These are phyloP conservation scores for Andrena camellia DNA, from an alignment of 2,888 invertebrate species.

Conservation along the genomic window DNA sequence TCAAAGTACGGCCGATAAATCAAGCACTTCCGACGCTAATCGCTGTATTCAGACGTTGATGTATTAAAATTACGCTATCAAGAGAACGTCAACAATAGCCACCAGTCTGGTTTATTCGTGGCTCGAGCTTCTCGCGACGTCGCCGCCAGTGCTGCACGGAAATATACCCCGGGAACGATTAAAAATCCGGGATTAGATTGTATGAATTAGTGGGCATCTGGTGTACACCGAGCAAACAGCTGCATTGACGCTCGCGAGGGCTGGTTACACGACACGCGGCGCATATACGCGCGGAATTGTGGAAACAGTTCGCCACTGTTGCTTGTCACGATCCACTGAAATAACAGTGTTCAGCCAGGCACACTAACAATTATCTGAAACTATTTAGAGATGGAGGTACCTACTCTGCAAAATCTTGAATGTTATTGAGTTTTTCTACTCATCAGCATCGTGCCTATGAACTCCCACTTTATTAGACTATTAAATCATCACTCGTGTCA, in stretches of 20 bases:
- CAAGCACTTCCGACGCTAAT: slow-evolving; percentile 41
- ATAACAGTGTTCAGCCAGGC: background rate
- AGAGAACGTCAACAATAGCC: slow-evolving; percentile 41
- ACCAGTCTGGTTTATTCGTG: slow-evolving; percentile 20
- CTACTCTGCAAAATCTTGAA: too few species aligned
- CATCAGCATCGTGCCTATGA: background rate
- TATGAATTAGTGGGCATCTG: slow-evolving; percentile 61
- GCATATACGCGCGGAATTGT: slow-evolving; percentile 3
- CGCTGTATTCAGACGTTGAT: slow-evolving; percentile 48
- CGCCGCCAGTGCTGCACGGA: slow-evolving; percentile 39
- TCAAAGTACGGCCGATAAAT: slow-evolving; percentile 53
- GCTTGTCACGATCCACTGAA: slow-evolving; percentile 24
- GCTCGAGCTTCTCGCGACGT: slow-evolving; percentile 20
- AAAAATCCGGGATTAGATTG: slow-evolving; percentile 66
- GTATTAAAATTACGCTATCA: slow-evolving; percentile 54
- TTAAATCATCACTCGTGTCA: too few species aligned
- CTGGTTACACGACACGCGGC: slow-evolving; percentile 7
- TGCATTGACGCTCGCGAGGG: background rate
- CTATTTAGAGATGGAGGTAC: too few species aligned
- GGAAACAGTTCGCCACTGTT: slow-evolving; percentile 30
- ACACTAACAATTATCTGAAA: background rate
- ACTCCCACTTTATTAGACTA: too few species aligned
- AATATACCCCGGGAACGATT: slow-evolving; percentile 56
- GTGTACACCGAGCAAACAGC: slow-evolving; percentile 11
- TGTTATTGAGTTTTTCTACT: too few species aligned